phyloP scores from a whole-genome alignment of 1,140 invertebrate genomes.

The Acromyrmex heyeri region DNA sequence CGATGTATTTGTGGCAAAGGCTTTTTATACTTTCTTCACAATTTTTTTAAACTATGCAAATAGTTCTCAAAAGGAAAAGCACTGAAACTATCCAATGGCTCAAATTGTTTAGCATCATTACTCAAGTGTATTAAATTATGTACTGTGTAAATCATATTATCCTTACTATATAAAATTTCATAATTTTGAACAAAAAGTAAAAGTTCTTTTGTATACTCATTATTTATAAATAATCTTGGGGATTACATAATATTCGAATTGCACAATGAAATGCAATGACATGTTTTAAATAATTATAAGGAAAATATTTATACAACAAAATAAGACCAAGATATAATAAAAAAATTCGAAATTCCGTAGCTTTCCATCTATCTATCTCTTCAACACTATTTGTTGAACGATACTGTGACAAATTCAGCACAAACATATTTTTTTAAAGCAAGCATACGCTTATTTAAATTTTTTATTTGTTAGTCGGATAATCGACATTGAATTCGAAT shows the following conservation, averaged over 20 bases:
- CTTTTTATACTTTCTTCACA: constrained; percentile 19
- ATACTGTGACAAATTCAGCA: constrained; percentile 1
- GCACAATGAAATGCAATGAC: constrained; percentile 16
- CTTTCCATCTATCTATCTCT: not conserved
- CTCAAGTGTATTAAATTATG: not conserved
- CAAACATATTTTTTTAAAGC: not conserved
- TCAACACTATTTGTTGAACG: not conserved
- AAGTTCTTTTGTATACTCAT: constrained; percentile 22
- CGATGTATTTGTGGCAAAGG: constrained; percentile 21
- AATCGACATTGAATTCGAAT: not conserved
- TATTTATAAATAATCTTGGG: constrained; percentile 16
- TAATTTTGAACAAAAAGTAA: constrained; percentile 16
- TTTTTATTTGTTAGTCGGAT: not conserved
- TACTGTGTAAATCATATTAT: constrained; percentile 12
- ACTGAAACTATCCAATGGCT: constrained; percentile 4
- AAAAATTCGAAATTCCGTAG: not conserved
- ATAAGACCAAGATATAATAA: not conserved
- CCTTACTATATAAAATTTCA: constrained; percentile 1
- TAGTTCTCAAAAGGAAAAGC: constrained; percentile 17
- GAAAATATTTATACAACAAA: constrained; percentile 8
- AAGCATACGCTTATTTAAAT: not conserved
- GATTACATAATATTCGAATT: constrained; percentile 23
- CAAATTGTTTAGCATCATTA: not conserved
- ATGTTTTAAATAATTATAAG: constrained; percentile 5
- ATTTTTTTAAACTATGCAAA: constrained; percentile 23